A percentile compares a stretch with the other conserved stretches of the same genome.
Conservation (phyloP, 2,888 invertebrate species). For the Cosmorhoe ocellata region DNA sequence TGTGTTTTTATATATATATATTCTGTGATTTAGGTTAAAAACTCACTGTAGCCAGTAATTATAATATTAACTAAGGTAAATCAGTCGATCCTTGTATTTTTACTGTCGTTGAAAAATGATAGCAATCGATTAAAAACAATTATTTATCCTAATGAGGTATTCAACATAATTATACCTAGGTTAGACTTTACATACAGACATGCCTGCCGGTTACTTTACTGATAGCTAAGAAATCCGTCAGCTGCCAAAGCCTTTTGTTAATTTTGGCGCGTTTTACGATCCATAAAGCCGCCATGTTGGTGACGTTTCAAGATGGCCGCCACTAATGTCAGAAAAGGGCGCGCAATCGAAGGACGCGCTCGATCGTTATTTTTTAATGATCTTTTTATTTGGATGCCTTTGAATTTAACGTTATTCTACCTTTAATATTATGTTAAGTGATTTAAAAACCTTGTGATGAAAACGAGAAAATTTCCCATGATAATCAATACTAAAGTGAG, state of each 20-base stretch:
- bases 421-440: neutral
- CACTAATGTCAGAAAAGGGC: constrained; percentile 55
- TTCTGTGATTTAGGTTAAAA: too few relatives aligned
- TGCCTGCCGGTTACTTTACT: neutral
- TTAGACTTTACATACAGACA: neutral
- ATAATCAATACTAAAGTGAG: too few relatives aligned
- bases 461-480: too few relatives aligned
- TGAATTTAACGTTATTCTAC: constrained; percentile 6
- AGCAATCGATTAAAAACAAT: too few relatives aligned
- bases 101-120: too few relatives aligned
- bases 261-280: constrained; percentile 73
- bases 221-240: constrained; percentile 57
- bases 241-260: constrained; percentile 75
- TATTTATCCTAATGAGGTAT: too few relatives aligned
- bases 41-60: too few relatives aligned
- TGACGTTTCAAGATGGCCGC: constrained; percentile 60
- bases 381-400: constrained; percentile 39
- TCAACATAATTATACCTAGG: too few relatives aligned
- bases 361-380: constrained; percentile 54
- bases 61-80: too few relatives aligned
- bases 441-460: too few relatives aligned
- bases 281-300: constrained; percentile 67
- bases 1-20: too few relatives aligned
- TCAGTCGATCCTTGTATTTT: too few relatives aligned
- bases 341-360: constrained; percentile 49